phyloP scores from a whole-genome alignment of 2,888 invertebrate species.

The Oscheius sp. region DNA sequence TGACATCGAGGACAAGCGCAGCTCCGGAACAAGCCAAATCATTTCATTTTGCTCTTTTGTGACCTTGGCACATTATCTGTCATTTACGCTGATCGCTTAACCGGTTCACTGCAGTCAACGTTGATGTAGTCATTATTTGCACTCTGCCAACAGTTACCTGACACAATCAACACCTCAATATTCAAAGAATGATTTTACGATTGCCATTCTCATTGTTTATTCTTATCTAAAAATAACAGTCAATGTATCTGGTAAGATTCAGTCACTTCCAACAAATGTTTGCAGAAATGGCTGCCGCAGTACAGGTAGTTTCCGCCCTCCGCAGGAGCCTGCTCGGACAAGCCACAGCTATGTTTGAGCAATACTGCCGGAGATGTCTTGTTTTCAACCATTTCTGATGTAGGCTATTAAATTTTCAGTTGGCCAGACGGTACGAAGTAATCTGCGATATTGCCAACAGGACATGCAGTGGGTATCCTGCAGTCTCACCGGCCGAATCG shows the following conservation, averaged over 20 bases:
- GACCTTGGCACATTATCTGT: too few relatives aligned
- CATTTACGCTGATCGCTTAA: too few relatives aligned
- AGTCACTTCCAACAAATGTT: not conserved
- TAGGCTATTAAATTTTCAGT: conserved; percentile 36
- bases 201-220: not conserved
- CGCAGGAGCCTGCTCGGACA: conserved; percentile 30
- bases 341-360: conserved; percentile 25
- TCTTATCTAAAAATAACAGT: not conserved
- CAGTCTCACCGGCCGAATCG: conserved; percentile 46
- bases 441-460: conserved; percentile 49
- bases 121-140: not conserved
- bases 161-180: not conserved
- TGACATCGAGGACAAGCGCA: too few relatives aligned
- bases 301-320: conserved; percentile 31
- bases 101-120: too few relatives aligned
- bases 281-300: conserved; percentile 9
- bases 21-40: too few relatives aligned
- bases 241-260: not conserved
- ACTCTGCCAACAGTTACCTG: not conserved
- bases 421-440: conserved; percentile 45
- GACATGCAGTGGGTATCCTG: conserved; percentile 53
- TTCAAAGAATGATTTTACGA: not conserved
- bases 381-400: not conserved
- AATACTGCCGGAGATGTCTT: not conserved
- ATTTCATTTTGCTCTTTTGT: too few relatives aligned